phyloP scores from a whole-genome alignment of 1,140 invertebrate genomes.

The Drosophila mojavensis region DNA sequence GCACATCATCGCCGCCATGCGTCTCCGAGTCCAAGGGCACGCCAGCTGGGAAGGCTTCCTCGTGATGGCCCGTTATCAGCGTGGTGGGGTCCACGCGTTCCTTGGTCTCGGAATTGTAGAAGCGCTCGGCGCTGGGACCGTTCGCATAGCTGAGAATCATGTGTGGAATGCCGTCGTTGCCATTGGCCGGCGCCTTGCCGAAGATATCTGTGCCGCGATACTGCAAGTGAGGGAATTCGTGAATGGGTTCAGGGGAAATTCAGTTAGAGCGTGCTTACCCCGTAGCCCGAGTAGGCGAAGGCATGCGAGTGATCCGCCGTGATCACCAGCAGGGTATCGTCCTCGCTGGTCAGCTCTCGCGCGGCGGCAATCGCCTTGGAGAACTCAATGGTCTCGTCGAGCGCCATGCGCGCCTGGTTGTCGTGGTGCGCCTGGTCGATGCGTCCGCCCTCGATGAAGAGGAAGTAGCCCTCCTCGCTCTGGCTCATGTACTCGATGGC shows the following conservation, averaged over 20 bases:
- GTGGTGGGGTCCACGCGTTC: slow-evolving; percentile 78
- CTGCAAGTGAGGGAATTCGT: slow-evolving; percentile 42
- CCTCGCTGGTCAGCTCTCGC: slow-evolving; percentile 84
- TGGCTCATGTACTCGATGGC: slow-evolving; percentile 91
- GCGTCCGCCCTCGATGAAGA: slow-evolving; percentile 87
- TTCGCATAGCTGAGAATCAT: slow-evolving; percentile 90
- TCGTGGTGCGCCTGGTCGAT: slow-evolving; percentile 93
- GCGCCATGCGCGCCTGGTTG: slow-evolving; percentile 88
- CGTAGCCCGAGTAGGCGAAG: slow-evolving; percentile 87
- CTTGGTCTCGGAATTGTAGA: slow-evolving; percentile 58
- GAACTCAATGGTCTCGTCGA: slow-evolving; percentile 88
- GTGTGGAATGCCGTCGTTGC: slow-evolving; percentile 86
- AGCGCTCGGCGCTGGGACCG: slow-evolving; percentile 86
- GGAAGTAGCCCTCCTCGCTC: slow-evolving; percentile 87
- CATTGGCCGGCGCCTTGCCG: slow-evolving; percentile 80
- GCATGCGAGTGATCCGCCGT: slow-evolving; percentile 89
- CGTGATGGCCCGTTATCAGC: slow-evolving; percentile 50
- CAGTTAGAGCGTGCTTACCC: slow-evolving; percentile 66
- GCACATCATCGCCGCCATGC: slow-evolving; percentile 89
- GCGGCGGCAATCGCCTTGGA: slow-evolving; percentile 86
- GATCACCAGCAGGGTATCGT: slow-evolving; percentile 88
- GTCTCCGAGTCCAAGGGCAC: slow-evolving; percentile 86
- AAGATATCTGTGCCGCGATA: slow-evolving; percentile 85
- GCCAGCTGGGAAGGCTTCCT: slow-evolving; percentile 84
- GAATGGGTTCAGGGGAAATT: not conserved